Conservation (phyloP, 2,113 vertebrate species). For the Triplophysa tibetana region DNA sequence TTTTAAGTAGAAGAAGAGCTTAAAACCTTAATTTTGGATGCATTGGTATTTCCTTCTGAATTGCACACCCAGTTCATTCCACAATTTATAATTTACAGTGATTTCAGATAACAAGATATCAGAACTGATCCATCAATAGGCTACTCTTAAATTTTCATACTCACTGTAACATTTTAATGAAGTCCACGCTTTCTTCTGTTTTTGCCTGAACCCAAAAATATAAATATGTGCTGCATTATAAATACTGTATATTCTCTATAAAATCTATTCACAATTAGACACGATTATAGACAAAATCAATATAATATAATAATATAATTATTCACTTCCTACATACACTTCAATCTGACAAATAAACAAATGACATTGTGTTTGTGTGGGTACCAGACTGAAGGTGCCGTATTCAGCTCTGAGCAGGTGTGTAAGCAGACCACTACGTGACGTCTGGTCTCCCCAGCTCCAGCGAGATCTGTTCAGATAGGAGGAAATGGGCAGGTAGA, state of each 20-base stretch:
- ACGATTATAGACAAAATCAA: no score
- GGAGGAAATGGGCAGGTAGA: slow-evolving; percentile 90
- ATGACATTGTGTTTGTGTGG: background rate
- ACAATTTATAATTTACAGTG: background rate
- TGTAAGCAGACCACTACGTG: slow-evolving; percentile 85
- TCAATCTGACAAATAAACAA: background rate
- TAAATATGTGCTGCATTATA: background rate
- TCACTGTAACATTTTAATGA: slow-evolving; percentile 82
- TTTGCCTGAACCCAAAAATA: slow-evolving; percentile 82
- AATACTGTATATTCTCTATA: background rate
- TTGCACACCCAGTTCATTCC: background rate
- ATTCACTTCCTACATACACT: no score
- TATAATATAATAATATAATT: no score
- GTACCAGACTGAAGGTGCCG: slow-evolving; percentile 96
- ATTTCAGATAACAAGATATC: background rate
- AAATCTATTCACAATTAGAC: no score
- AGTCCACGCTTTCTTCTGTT: slow-evolving; percentile 76
- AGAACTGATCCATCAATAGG: background rate
- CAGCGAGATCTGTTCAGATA: slow-evolving; percentile 86
- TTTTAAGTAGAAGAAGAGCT: no score
- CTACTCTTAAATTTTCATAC: slow-evolving; percentile 59
- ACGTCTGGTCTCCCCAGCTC: slow-evolving; percentile 98
- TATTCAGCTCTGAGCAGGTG: slow-evolving; percentile 96
- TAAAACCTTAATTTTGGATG: background rate
- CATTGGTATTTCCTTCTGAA: background rate